phyloP scores from a whole-genome alignment of 2,888 invertebrate species.

The Leistus spinibarbis region DNA sequence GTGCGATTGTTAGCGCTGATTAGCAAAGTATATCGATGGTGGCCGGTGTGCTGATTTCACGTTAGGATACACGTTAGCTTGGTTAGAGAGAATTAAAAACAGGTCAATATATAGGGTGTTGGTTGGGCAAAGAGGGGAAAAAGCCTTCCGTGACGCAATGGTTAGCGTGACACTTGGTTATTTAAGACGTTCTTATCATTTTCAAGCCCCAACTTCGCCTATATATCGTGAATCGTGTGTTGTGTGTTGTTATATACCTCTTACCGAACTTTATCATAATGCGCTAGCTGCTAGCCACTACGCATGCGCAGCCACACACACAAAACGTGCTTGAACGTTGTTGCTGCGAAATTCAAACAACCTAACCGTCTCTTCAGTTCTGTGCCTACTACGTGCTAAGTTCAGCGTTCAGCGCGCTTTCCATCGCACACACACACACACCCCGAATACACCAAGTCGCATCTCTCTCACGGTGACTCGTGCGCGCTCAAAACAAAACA shows the following conservation, averaged over 20 bases:
- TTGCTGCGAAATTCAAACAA: neutral
- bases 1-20: neutral
- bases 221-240: too few relatives aligned
- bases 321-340: neutral
- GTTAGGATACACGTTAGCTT: neutral
- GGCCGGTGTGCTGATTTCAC: neutral
- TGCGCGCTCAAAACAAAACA: too few relatives aligned
- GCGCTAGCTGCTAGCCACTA: constrained; percentile 24
- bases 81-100: neutral
- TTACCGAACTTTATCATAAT: constrained; percentile 22
- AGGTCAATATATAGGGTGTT: neutral
- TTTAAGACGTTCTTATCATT: constrained; percentile 49
- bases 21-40: neutral
- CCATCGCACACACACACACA: neutral
- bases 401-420: neutral
- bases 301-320: neutral
- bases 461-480: too few relatives aligned
- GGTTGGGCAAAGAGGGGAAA: neutral
- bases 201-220: constrained; percentile 43
- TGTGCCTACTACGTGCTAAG: neutral
- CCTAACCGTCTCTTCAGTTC: neutral
- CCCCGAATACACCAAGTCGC: too few relatives aligned
- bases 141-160: constrained; percentile 50
- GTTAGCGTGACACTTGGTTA: constrained; percentile 51
- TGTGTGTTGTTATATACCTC: neutral